A percentile compares a stretch with the other conserved stretches of the same genome.
Conservation (phyloP, 2,888 invertebrate species). For the Aphidoletes aphidimyza region DNA sequence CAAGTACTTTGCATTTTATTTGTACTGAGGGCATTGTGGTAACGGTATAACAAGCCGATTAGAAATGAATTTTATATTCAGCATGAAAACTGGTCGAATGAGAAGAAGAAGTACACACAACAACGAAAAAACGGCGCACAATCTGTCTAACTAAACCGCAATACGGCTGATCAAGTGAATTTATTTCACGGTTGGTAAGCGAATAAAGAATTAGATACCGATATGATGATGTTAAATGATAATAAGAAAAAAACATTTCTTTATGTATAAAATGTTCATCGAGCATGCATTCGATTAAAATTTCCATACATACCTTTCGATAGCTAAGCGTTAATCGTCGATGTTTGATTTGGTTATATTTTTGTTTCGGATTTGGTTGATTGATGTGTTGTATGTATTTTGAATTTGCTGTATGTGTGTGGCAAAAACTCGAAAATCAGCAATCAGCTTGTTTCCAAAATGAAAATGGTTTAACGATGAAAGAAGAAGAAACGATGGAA, state of each 20-base stretch:
- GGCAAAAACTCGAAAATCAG: slow-evolving; percentile 43
- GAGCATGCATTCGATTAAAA: slow-evolving; percentile 33
- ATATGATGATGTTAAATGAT: not conserved
- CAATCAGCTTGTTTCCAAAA: slow-evolving; percentile 31
- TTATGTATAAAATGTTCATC: too few species aligned
- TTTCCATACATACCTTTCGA: slow-evolving; percentile 33
- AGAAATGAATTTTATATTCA: not conserved
- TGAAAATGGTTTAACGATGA: slow-evolving; percentile 18
- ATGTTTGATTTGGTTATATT: too few species aligned
- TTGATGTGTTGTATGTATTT: not conserved
- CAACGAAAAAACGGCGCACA: not conserved
- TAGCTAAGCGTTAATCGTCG: slow-evolving; percentile 29
- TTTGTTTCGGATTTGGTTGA: too few species aligned
- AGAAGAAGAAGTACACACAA: not conserved
- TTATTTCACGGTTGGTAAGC: not conserved
- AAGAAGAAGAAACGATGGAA: not conserved
- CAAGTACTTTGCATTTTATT: too few species aligned
- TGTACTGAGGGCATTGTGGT: too few species aligned
- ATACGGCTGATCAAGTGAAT: slow-evolving; percentile 13
- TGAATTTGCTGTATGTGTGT: not conserved
- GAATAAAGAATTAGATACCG: not conserved
- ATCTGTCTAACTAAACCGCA: not conserved
- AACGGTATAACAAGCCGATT: not conserved
- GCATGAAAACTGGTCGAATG: not conserved
- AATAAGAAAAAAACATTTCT: not conserved